These are phyloP conservation scores for Fabriciana adippe DNA, from an alignment of 2,888 invertebrate species.

Conservation along the genomic window DNA sequence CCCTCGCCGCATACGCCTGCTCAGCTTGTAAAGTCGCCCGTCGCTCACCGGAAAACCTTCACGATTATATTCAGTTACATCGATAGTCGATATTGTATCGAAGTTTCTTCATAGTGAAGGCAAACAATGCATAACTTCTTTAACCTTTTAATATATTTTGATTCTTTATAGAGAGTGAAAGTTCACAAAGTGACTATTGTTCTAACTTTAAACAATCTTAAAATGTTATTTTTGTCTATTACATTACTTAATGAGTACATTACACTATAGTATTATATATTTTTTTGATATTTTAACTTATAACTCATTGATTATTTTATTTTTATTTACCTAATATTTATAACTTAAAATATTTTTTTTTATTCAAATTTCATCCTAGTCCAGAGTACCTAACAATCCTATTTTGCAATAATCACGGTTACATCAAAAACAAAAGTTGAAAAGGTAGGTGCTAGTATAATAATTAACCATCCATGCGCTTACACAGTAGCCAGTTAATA, in stretches of 20 bases:
- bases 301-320: no score
- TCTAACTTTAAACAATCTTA: neutral
- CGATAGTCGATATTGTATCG: slow-evolving; percentile 41
- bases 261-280: neutral
- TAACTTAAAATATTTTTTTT: no score
- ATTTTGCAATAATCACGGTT: no score
- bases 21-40: slow-evolving; percentile 40
- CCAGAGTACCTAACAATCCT: no score
- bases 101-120: slow-evolving; percentile 32
- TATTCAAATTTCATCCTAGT: no score
- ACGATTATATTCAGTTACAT: slow-evolving; percentile 46
- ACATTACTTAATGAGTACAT: neutral
- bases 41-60: slow-evolving; percentile 49
- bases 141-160: slow-evolving; percentile 34
- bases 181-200: slow-evolving; percentile 17
- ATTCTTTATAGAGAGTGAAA: slow-evolving; percentile 27
- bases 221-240: neutral
- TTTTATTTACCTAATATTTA: no score
- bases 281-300: no score
- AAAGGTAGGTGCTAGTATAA: no score
- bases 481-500: no score
- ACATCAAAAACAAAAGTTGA: no score
- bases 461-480: no score
- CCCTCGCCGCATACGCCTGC: slow-evolving; percentile 39
- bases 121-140: slow-evolving; percentile 35